These are phyloP conservation scores for Labroides dimidiatus DNA, from an alignment of 2,797 vertebrate genomes.

Conservation along the genomic window DNA sequence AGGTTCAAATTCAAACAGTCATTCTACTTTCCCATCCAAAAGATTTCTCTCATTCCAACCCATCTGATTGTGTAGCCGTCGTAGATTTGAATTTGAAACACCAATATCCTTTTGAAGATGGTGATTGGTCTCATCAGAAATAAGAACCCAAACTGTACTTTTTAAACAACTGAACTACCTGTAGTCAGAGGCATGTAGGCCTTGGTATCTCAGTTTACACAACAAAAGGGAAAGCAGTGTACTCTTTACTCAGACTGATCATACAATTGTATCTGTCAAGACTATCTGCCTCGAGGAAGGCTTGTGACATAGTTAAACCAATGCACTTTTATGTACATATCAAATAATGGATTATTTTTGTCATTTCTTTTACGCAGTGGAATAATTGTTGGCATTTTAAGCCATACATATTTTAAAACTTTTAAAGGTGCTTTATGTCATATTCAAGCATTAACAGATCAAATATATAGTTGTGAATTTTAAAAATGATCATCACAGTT, in stretches of 20 bases:
- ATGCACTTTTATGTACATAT: slow-evolving; percentile 83
- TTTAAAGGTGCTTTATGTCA: slow-evolving; percentile 39
- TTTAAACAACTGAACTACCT: slow-evolving; percentile 72
- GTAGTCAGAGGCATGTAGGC: slow-evolving; percentile 54
- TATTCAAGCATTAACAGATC: slow-evolving; percentile 47
- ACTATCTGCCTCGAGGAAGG: slow-evolving; percentile 71
- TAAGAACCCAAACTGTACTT: slow-evolving; percentile 37
- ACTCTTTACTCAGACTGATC: slow-evolving; percentile 51
- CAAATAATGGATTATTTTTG: slow-evolving; percentile 61
- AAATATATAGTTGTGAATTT: slow-evolving; percentile 6
- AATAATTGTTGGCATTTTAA: slow-evolving; percentile 50
- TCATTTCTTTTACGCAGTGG: slow-evolving; percentile 62
- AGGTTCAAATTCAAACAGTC: slow-evolving; percentile 68
- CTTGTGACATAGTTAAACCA: slow-evolving; percentile 66
- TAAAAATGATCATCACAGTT: slow-evolving; percentile 11
- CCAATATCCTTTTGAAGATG: slow-evolving; percentile 68
- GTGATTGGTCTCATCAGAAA: slow-evolving; percentile 52
- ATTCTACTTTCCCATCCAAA: slow-evolving; percentile 33
- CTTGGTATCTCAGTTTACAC: slow-evolving; percentile 59
- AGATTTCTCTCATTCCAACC: slow-evolving; percentile 36
- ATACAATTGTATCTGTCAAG: slow-evolving; percentile 62
- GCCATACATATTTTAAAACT: slow-evolving; percentile 53
- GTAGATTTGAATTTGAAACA: slow-evolving; percentile 70
- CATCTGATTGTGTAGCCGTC: slow-evolving; percentile 53
- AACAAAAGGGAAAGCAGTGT: slow-evolving; percentile 47